Base-by-base conservation (phyloP, 2,113 vertebrate species). In the Hippocampus barbouri region DNA sequence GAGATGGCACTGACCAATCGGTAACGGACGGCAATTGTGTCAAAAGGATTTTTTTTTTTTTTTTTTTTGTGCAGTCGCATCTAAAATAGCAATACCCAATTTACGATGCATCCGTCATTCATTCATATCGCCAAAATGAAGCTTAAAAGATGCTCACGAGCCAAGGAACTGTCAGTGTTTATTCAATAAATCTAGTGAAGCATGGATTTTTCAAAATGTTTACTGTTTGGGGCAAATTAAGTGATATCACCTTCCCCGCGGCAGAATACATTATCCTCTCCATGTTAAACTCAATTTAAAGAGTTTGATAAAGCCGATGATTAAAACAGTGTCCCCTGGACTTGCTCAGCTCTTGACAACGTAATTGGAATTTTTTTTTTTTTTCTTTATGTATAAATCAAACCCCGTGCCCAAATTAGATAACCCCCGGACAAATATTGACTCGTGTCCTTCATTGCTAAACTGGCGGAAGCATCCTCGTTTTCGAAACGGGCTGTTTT, bases 291-390 rank as follows among this genome's bases (percentile, higher is more conserved):
- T 86, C 80, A 87, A 88, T 90, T 90, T 91, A 87, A 85, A 88
- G 86, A 86, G 77, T 84, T 85, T 89, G 87, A 89, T 91, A 88
- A 89, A 89, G 87, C 85, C 74, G 88, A 86, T 86, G 87, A 90
- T 88, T 91, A 91, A 91, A 90, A 86, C 83, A 68, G 74, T 70
- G 75, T 89, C 86, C 87, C 86, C 85, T 77, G 89, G 87, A 87
- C 81, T 70, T 64, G 78, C 79, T 89, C 83, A 85, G 81, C 84
- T 87, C 81, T 83, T 90, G 88, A 91, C 88, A 84, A 85, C 67
- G 89, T 90, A 91, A 91, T 90, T 90, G 87, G 88, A 90, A 89
- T 86, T 88, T 89, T 64, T 69, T 51, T 51, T 90, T 25, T 25
- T 85, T 85, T 88, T 89, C 43, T 69, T 51, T 51, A 91, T 84